These are phyloP conservation scores for Myiopsitta monachus DNA, from an alignment of 2,113 vertebrate genomes.

Conservation along the genomic window DNA sequence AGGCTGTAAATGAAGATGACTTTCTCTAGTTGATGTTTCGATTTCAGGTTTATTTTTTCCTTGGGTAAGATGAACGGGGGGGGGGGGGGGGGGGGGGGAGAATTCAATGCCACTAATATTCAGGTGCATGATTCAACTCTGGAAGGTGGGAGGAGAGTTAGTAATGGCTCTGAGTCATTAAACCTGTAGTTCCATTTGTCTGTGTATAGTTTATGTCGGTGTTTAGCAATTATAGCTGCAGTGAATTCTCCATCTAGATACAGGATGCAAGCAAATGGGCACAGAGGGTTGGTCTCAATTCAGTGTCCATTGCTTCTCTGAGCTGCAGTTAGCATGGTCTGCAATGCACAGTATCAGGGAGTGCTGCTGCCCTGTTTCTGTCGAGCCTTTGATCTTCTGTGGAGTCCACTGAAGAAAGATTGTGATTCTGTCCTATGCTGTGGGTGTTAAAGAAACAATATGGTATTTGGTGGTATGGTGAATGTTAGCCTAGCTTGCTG, in stretches of 20 bases:
- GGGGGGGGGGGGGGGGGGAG: background rate
- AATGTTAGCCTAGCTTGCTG: background rate
- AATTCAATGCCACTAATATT: background rate
- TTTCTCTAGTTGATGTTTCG: background rate
- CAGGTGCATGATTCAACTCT: background rate
- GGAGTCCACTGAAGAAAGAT: background rate
- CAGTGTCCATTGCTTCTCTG: background rate
- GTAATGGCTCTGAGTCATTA: conserved; percentile 13
- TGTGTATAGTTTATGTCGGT: background rate
- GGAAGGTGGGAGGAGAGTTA: background rate
- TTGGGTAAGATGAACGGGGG: background rate
- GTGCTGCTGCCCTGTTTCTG: background rate
- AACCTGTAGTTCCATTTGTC: background rate
- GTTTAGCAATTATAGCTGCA: background rate
- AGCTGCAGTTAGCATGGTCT: background rate
- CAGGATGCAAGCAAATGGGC: background rate
- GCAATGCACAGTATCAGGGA: background rate
- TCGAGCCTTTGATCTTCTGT: background rate
- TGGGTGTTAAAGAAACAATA: background rate
- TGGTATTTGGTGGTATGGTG: background rate
- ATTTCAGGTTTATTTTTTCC: background rate
- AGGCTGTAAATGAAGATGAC: background rate
- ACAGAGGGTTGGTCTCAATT: background rate
- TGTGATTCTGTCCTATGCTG: background rate
- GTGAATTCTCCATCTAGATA: background rate